These are phyloP conservation scores for Martes flavigula DNA, from an alignment of 2,797 vertebrate genomes.

Conservation along the genomic window DNA sequence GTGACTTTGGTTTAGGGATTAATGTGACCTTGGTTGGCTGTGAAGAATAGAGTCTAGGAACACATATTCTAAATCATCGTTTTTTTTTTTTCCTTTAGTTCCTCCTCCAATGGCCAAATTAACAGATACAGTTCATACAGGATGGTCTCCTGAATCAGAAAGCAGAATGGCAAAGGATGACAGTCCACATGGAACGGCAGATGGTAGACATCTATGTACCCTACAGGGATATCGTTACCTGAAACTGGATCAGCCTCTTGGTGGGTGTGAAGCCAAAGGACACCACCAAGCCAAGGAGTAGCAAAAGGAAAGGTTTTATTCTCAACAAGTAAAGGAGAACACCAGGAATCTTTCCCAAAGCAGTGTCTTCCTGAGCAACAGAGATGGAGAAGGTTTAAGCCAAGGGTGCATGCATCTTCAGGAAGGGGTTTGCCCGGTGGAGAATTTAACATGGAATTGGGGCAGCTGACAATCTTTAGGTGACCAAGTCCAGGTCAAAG, in stretches of 20 bases:
- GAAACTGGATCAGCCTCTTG: background rate
- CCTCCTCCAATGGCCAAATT: background rate
- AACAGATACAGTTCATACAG: too few relatives aligned
- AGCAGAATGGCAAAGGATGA: background rate
- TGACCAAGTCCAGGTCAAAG: background rate
- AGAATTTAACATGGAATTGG: background rate
- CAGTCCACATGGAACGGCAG: background rate
- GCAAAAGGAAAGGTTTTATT: background rate
- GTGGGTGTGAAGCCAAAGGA: background rate
- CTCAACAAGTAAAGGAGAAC: background rate
- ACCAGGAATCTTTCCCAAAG: background rate
- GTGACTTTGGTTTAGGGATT: background rate
- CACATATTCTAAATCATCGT: accelerated
- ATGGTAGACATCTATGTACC: too few relatives aligned
- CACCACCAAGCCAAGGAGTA: background rate
- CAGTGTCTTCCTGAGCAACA: background rate
- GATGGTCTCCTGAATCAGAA: background rate
- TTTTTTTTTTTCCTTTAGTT: background rate
- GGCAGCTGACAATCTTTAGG: background rate
- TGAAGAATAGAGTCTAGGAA: background rate
- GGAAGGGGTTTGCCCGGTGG: background rate
- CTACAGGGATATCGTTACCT: background rate
- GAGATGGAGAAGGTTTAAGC: background rate
- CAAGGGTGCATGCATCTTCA: background rate
- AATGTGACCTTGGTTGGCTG: accelerated